Evolutionary conservation across 2,797 vertebrate species (phyloP), one percentile per base, ranked within the genome.

Genomic region (Artibeus lituratus): DNA sequence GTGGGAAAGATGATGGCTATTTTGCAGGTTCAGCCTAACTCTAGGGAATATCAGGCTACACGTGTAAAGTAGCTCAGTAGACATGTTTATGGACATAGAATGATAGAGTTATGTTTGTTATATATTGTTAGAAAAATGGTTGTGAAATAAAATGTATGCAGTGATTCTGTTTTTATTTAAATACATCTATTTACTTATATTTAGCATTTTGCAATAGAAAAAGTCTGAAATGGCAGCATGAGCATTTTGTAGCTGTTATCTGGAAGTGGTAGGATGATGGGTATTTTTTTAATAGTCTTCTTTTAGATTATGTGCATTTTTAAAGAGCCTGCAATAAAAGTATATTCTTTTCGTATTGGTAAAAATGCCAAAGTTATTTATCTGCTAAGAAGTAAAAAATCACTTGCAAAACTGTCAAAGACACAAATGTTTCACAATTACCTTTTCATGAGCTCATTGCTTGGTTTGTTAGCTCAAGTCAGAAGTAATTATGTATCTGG

Each of bases 391-490:
- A 70, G 37, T 69, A 87, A 94, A 76, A 94, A 94, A 32, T 42
- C 81, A 65, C 44, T 89, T 77, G 91, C 42, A 83, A 83, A 95
- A 83, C 85, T 92, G 47, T 88, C 67, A 80, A 59, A 91, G 82
- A n/a, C 62, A 55, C 87, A 94, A 95, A 81, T 80, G 82, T 88
- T 62, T 80, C 69, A 55, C 57, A 51, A 73, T 76, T 59, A 62
- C 74, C 74, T 90, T 96, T 83, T 76, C 67, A 44, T 76, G 78
- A 94, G 59, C 77, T 88, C 57, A 42, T 39, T 72, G 39, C 78
- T 90, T 83, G 88, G 26, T 94, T 57, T 96, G 77, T 90, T 92
- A 94, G 83, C 39, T 87, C 49, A 92, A 95, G 65, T 97, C 95
- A 89, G 55, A 95, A 94, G 57, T 83, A 92, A 95, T 83, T 87